Conservation (phyloP, 1,140 invertebrate species). For the Drosophila punjabiensis region DNA sequence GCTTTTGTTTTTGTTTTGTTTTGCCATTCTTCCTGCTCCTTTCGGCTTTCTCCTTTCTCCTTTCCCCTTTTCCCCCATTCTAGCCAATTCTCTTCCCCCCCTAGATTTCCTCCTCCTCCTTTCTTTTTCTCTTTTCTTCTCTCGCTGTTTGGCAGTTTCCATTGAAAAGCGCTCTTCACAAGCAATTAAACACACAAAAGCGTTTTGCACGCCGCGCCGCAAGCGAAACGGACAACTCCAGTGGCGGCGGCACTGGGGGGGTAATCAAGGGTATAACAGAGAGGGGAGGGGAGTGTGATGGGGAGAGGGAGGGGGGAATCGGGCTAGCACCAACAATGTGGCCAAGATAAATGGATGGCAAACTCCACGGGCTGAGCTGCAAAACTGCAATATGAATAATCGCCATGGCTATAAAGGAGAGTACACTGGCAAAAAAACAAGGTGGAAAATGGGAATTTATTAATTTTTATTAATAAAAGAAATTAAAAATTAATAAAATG, state of each 20-base stretch:
- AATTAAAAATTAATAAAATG: neutral
- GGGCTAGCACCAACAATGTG: conserved; percentile 68
- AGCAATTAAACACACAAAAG: conserved; percentile 84
- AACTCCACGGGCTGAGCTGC: conserved; percentile 56
- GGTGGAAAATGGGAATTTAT: neutral
- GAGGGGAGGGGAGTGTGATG: neutral
- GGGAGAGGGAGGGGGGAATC: neutral
- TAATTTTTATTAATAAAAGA: neutral
- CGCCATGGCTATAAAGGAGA: conserved; percentile 30
- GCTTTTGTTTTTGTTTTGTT: conserved; percentile 43
- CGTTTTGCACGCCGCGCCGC: conserved; percentile 74
- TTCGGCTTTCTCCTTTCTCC: conserved; percentile 4
- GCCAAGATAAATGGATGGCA: conserved; percentile 80
- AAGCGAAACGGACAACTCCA: conserved; percentile 62
- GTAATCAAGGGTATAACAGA: neutral
- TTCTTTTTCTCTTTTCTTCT: conserved; percentile 22
- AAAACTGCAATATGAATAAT: conserved; percentile 80
- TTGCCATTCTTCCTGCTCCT: conserved; percentile 18
- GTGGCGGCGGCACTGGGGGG: neutral
- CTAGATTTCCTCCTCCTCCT: neutral
- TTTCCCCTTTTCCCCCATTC: neutral
- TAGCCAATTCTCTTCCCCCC: neutral
- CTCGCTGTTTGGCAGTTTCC: conserved; percentile 65
- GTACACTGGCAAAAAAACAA: conserved; percentile 2
- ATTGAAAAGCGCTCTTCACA: conserved; percentile 83